Base-by-base conservation (phyloP, 2,888 invertebrate species). In the Pandemis heparana region DNA sequence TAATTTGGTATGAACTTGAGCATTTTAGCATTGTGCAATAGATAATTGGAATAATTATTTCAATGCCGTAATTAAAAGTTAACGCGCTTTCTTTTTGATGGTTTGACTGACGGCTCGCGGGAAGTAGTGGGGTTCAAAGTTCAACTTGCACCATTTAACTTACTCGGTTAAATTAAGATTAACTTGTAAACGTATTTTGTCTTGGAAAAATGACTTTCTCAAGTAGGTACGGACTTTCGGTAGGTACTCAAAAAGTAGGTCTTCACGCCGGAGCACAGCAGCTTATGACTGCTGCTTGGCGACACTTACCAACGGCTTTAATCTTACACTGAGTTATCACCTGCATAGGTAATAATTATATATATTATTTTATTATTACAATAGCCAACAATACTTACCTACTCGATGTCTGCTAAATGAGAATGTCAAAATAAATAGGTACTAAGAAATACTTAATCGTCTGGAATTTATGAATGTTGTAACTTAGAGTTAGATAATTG, bases 11-110 rank as follows among this genome's bases (percentile, higher is more conserved):
- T 60, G 53, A 74, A 64, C 59, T 73, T 74, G 65, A 70, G 43
- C 51, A 65, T 65, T 65, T 74, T 69, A 39, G 39, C 64, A 69
- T 74, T 74, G 43, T 69, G 73, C 69, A 74, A 74, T 51, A 61
- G 16, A 12, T 70, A 74, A 74, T 65, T 65, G 74, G 60, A 39
- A 74, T 74, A 53, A 74, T 60, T 48, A 70, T n/a, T 65, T 38
- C 23, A 48, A 71, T 68, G n/a, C 38, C 59, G 61, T 74, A 70
- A 74, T 74, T 73, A 74, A 74, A 61, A 65, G 60, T 51, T 60
- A 43, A 69, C 23, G 46, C 9, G 60, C 51, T 74, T 70, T 64
- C 70, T 14, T 66, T 66, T 9, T 41, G 41, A 67, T 74, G 70
- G 51, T 60, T 32, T 61, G 70, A 74, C 43, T 74, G 74, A 74